Evolutionary conservation across 2,888 invertebrate genomes (phyloP).

Genomic region (Lasioglossum figueresi): DNA sequence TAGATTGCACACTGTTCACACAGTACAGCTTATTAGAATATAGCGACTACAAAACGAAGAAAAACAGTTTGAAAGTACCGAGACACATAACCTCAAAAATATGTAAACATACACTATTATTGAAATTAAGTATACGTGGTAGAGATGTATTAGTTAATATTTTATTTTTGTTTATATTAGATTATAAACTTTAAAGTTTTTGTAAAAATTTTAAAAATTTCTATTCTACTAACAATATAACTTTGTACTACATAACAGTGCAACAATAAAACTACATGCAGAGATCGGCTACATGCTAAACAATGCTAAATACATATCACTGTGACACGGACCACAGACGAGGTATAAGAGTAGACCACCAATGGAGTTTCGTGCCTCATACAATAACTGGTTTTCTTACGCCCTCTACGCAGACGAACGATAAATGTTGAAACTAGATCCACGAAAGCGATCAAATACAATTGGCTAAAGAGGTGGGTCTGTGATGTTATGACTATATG

Average conservation of each 20-base stretch:
- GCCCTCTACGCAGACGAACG: too few relatives aligned
- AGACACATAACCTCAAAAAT: slow-evolving; percentile 17
- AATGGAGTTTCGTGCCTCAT: too few relatives aligned
- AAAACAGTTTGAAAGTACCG: background rate
- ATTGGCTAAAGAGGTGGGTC: too few relatives aligned
- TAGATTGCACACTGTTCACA: background rate
- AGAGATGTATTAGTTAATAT: background rate
- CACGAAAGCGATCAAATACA: too few relatives aligned
- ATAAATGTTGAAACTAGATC: too few relatives aligned
- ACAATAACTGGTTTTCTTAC: too few relatives aligned
- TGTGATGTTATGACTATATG: too few relatives aligned
- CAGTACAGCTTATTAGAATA: background rate
- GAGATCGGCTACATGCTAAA: background rate
- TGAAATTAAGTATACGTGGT: background rate
- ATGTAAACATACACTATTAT: background rate
- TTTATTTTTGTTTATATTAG: background rate
- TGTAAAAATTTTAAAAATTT: background rate
- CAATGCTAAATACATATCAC: too few relatives aligned
- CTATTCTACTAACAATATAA: background rate
- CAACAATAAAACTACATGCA: background rate
- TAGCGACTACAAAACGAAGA: background rate
- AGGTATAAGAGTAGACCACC: too few relatives aligned
- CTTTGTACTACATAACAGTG: background rate
- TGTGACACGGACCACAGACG: too few relatives aligned
- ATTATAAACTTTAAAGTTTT: background rate